Conservation (phyloP, 2,113 vertebrate species). For the Papio anubis region DNA sequence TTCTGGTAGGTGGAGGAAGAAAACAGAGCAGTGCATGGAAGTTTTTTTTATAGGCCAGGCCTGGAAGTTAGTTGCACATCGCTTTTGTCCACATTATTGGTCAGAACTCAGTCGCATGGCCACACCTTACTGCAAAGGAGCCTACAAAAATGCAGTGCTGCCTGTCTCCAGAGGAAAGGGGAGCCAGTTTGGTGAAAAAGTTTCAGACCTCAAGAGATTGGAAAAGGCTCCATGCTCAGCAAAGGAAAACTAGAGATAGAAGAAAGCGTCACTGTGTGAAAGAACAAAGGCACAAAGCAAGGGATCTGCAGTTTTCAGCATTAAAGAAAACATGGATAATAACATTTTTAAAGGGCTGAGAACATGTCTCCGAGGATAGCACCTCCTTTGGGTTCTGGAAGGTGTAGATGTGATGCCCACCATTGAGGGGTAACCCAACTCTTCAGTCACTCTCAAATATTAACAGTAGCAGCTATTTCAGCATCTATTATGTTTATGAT, state of each 20-base stretch:
- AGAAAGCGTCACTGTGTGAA: neutral
- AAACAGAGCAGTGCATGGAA: neutral
- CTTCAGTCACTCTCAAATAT: neutral
- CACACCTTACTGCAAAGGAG: neutral
- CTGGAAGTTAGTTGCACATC: neutral
- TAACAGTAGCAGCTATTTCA: neutral
- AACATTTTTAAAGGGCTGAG: neutral
- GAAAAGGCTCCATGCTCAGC: neutral
- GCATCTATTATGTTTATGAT: neutral
- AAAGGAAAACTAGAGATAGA: neutral
- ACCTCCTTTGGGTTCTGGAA: neutral
- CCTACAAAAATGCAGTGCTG: neutral
- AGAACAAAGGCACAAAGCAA: neutral
- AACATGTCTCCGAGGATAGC: too few species aligned
- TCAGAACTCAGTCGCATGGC: neutral
- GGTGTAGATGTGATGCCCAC: neutral
- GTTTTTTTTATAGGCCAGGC: neutral
- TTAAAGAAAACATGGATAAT: neutral
- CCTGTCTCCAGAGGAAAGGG: neutral
- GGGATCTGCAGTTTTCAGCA: neutral
- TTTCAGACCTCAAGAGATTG: neutral
- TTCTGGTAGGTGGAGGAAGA: neutral
- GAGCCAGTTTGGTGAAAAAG: neutral
- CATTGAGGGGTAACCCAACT: neutral
- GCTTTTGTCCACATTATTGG: neutral